Conservation (phyloP, 2,888 invertebrate genomes). For the Arctia plantaginis region DNA sequence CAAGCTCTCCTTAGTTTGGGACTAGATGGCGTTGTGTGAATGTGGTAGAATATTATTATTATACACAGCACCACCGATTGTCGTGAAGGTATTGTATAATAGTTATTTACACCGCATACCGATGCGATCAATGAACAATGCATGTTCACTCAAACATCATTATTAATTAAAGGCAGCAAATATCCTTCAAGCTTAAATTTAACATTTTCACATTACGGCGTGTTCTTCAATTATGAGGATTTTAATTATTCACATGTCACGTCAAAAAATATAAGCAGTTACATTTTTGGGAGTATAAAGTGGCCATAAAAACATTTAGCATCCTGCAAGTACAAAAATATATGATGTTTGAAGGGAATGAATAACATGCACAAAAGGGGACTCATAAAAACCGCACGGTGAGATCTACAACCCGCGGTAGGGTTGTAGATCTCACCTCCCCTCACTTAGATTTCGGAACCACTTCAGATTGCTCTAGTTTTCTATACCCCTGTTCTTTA, state of each 20-base stretch:
- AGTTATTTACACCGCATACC: no score
- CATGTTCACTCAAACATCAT: no score
- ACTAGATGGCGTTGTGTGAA: no score
- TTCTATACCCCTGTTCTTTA: background rate
- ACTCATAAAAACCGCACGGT: constrained; percentile 69
- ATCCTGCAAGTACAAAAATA: constrained; percentile 56
- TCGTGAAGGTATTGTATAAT: no score
- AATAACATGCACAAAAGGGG: constrained; percentile 79
- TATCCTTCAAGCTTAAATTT: background rate
- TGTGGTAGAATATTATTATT: no score
- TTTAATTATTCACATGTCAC: constrained; percentile 3
- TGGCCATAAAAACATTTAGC: constrained; percentile 52
- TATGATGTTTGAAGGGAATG: constrained; percentile 64
- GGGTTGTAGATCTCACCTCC: no score
- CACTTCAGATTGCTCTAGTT: constrained; percentile 13
- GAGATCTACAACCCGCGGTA: constrained; percentile 28
- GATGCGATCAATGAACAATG: no score
- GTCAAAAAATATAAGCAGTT: constrained; percentile 13
- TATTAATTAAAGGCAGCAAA: background rate
- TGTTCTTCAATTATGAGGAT: constrained; percentile 11
- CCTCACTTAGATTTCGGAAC: constrained; percentile 26
- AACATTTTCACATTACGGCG: constrained; percentile 5
- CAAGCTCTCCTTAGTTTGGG: no score
- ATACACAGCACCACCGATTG: no score
- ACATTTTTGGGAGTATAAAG: constrained; percentile 21